Conservation (phyloP, 1,140 invertebrate genomes). For the Sycophila sp. region DNA sequence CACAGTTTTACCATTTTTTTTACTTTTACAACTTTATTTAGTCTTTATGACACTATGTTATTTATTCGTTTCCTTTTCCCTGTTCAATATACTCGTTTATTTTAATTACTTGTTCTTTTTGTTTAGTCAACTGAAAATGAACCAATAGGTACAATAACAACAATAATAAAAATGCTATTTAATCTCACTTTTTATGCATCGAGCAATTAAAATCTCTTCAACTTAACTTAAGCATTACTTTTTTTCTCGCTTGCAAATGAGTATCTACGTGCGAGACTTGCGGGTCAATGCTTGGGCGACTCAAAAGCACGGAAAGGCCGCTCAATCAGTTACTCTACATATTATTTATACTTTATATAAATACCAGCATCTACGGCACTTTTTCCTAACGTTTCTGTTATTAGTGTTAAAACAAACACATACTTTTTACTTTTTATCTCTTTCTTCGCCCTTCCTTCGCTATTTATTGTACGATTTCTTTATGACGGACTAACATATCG, state of each 20-base stretch:
- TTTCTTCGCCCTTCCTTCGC: neutral
- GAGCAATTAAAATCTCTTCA: conserved; percentile 2
- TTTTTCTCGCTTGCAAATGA: neutral
- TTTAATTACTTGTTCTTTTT: conserved; percentile 1
- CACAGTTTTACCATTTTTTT: conserved; percentile 41
- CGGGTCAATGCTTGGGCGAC: neutral
- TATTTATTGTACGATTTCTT: conserved; percentile 32
- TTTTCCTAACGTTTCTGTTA: neutral
- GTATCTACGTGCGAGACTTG: neutral
- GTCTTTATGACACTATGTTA: conserved; percentile 26
- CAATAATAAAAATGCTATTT: conserved; percentile 46
- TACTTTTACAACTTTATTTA: conserved; percentile 17
- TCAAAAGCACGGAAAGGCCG: conserved; percentile 15
- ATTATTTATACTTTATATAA: neutral
- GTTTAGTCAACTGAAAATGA: too few species aligned
- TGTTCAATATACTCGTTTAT: conserved; percentile 5
- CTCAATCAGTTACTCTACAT: neutral
- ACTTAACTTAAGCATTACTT: neutral
- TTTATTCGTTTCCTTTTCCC: too few species aligned
- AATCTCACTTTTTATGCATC: conserved; percentile 16
- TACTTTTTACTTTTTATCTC: too few species aligned
- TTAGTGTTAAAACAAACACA: too few species aligned
- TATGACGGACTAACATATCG: too few species aligned
- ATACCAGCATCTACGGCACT: conserved; percentile 11
- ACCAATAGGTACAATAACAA: conserved; percentile 19